Conservation (phyloP, 1,140 invertebrate genomes). For the Melipona quadrifasciata region DNA sequence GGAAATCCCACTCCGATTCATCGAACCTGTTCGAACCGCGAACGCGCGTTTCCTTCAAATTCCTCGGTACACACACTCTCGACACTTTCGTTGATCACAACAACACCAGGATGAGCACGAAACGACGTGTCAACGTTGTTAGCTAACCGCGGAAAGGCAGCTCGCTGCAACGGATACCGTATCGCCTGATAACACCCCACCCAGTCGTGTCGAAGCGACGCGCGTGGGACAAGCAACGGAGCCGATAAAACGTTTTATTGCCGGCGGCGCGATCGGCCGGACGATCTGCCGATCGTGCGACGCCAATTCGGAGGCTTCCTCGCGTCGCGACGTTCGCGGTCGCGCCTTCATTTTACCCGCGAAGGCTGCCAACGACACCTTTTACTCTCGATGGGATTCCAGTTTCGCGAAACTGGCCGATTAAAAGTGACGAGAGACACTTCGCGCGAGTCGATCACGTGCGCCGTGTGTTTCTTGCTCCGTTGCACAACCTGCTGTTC, state of each 20-base stretch:
- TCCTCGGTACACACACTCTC: no score
- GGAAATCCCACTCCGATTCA: neutral
- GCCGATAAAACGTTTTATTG: constrained; percentile 50
- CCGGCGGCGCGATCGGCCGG: constrained; percentile 8
- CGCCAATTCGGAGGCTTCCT: constrained; percentile 3
- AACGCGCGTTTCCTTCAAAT: neutral
- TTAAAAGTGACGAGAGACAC: constrained; percentile 25
- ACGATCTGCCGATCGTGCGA: constrained; percentile 23
- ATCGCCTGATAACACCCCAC: constrained; percentile 67
- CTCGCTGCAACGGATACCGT: constrained; percentile 58
- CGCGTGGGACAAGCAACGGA: neutral
- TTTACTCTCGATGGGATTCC: constrained; percentile 53
- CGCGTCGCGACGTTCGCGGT: neutral
- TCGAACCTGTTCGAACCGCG: neutral
- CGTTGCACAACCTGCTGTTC: constrained; percentile 45
- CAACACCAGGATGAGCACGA: neutral
- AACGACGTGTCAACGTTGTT: constrained; percentile 35
- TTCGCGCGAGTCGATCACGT: neutral
- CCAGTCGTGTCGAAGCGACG: neutral
- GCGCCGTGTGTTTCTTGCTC: neutral
- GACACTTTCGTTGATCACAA: neutral
- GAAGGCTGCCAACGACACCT: constrained; percentile 25
- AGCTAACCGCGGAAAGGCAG: constrained; percentile 43
- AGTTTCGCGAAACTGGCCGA: constrained; percentile 30
- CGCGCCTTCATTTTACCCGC: neutral